Evolutionary conservation across 2,888 invertebrate species (phyloP), one percentile per base, ranked within the genome.

Genomic region (Eupeodes latifasciatus): DNA sequence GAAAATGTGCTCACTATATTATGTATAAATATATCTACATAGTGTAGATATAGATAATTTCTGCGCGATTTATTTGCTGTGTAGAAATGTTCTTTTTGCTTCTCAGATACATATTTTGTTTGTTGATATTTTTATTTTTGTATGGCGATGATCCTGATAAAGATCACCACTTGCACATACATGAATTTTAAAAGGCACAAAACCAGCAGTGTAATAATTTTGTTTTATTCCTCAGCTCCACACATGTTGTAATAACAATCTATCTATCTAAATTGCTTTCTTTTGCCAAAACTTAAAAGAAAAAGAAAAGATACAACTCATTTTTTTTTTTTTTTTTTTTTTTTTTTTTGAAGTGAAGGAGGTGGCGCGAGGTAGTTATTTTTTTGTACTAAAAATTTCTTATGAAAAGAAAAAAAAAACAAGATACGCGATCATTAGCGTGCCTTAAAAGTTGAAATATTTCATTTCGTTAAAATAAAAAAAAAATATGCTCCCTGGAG

Each of bases 201-300:
- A 74, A 27, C 27, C 74, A 67, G 59, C 53, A 47, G 47, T 61
- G 79, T 87, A 87, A 84, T 87, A 87, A 87, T 86, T 71, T 64
- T 75, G 74, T 71, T 79, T 40, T 53, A 2, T 36, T 4, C 14
- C 27, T 11, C 53, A 72, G 27, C 27, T 40, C 9, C 40, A 9
- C 40, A 7, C 9, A 9, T 40, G 40, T 72, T 80, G 80, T 72
- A 87, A 87, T 83, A 87, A 88, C 88, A 85, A 85, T 88, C 85
- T 78, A 81, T 85, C 88, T 88, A 88, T 88, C 88, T 88, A 88
- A 88, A 88, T 88, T 88, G 85, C 81, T 88, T 88, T 88, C 88
- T 85, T 87, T 88, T 88, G 88, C 85, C 80, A 85, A 88, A 84
- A 83, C 36, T 55, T 47, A 69, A 62, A 49, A 49, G 12, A 40